phyloP scores from a whole-genome alignment of 2,797 vertebrate species.

The Dendrocincla tyrannina region DNA sequence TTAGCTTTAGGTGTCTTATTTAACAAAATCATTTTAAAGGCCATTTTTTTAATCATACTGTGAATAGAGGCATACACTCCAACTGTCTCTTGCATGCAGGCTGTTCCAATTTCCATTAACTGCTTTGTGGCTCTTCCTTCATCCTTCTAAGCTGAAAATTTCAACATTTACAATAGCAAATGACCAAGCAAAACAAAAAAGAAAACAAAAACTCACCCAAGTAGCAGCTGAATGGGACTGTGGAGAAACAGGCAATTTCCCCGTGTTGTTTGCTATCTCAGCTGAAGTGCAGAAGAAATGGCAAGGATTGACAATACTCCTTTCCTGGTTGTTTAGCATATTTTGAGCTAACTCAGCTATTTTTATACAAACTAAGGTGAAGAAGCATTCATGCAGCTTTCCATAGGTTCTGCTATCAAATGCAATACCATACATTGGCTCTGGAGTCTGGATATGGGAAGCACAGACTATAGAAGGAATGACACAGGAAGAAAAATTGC shows the following conservation, averaged over 20 bases:
- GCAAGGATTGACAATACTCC: not conserved
- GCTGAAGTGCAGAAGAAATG: not conserved
- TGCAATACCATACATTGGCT: not conserved
- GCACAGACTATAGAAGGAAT: not conserved
- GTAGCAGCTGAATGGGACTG: not conserved
- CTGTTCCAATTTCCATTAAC: not conserved
- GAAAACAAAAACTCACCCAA: not conserved
- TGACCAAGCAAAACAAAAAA: not conserved
- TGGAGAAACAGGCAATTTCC: not conserved
- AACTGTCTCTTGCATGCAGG: not conserved
- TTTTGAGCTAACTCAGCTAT: not conserved
- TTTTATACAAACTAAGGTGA: not conserved
- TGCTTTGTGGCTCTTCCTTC: not conserved
- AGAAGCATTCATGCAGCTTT: not conserved
- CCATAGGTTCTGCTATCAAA: not conserved
- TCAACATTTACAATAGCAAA: not conserved
- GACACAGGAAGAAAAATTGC: not conserved
- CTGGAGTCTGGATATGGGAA: not conserved
- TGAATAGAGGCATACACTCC: not conserved
- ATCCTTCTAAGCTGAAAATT: not conserved
- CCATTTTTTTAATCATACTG: not conserved
- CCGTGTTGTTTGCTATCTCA: not conserved
- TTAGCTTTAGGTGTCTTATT: slow-evolving; percentile 30
- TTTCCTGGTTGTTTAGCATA: not conserved
- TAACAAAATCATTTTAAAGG: slow-evolving; percentile 13